Conservation (phyloP, 2,797 vertebrate genomes). For the Brachyrhaphis roseni region DNA sequence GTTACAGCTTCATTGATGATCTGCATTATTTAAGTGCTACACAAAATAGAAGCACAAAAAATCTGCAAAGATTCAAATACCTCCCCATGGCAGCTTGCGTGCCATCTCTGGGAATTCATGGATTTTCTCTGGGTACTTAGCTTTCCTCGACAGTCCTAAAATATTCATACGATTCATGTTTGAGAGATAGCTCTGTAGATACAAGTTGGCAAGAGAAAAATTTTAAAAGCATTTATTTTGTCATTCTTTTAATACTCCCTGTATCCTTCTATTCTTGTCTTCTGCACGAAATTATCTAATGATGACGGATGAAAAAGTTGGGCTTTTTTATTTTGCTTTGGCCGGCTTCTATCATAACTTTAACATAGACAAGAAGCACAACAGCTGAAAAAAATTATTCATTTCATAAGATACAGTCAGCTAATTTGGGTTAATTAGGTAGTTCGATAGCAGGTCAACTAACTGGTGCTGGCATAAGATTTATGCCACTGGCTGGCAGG, state of each 20-base stretch:
- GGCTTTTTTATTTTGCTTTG: background rate
- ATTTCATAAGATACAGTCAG: conserved; percentile 62
- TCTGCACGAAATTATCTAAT: background rate
- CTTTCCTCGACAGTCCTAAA: background rate
- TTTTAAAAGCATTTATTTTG: background rate
- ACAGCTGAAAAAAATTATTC: conserved; percentile 50
- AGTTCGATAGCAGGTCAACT: conserved; percentile 36
- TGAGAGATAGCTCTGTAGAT: background rate
- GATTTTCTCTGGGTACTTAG: background rate
- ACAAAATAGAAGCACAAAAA: background rate
- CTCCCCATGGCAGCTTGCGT: background rate
- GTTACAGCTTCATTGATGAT: background rate
- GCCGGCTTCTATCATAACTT: background rate
- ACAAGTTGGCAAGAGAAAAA: background rate
- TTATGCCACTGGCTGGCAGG: conserved; percentile 39
- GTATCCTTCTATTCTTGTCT: background rate
- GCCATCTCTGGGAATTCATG: background rate
- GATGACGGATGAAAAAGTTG: background rate
- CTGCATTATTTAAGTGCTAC: background rate
- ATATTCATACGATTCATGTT: background rate
- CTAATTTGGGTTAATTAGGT: conserved; percentile 65
- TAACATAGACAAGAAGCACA: background rate
- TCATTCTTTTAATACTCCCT: background rate
- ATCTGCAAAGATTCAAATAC: background rate
- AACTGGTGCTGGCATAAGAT: conserved; percentile 60